phyloP scores from a whole-genome alignment of 2,113 vertebrate genomes.

The Sigmodon hispidus region DNA sequence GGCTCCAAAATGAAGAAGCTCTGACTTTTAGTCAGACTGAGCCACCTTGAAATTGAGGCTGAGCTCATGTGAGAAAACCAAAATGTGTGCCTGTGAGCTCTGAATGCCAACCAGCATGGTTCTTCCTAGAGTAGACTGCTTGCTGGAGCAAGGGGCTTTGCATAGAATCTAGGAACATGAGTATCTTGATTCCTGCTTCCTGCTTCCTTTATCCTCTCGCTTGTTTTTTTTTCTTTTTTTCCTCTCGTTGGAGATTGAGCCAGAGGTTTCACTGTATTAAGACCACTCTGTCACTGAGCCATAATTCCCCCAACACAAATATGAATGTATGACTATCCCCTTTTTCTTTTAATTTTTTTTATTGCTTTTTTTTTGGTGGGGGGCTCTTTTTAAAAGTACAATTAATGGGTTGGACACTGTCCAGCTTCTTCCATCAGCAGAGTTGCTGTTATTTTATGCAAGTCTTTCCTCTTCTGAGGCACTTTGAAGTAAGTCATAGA shows the following conservation, averaged over 20 bases:
- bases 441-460: not conserved
- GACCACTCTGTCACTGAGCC: not conserved
- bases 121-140: no score
- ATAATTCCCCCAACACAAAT: not conserved
- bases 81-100: not conserved
- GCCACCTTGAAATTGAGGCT: not conserved
- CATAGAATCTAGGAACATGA: not conserved
- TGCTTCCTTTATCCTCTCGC: not conserved
- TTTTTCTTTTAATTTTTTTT: not conserved
- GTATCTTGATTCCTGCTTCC: not conserved
- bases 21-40: conserved; percentile 8
- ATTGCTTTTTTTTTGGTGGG: not conserved
- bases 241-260: not conserved
- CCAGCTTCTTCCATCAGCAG: not conserved
- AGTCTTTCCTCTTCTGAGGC: not conserved
- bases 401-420: not conserved
- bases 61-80: not conserved
- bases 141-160: not conserved
- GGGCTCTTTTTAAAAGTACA: not conserved
- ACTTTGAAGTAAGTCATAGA: not conserved
- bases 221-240: no score
- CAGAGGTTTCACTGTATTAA: not conserved
- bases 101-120: not conserved
- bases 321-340: not conserved
- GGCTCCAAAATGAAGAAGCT: conserved; percentile 18